phyloP scores from a whole-genome alignment of 2,888 invertebrate genomes.

The Miltochrista miniata region DNA sequence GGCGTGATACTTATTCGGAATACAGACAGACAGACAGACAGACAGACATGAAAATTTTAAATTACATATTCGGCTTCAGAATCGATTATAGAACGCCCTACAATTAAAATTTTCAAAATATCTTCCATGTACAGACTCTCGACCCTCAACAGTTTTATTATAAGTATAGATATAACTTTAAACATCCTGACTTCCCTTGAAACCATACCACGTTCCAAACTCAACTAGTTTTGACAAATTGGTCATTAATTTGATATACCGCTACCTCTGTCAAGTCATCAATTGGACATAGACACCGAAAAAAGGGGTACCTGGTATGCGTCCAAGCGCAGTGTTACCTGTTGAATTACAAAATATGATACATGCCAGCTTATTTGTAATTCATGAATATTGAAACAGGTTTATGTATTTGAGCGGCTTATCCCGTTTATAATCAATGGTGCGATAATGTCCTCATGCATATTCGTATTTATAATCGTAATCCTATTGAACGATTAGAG shows the following conservation, averaged over 20 bases:
- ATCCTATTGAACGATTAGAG: conserved; percentile 77
- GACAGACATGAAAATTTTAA: no score
- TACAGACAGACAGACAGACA: no score
- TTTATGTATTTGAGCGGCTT: conserved; percentile 49
- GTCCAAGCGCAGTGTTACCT: conserved; percentile 23
- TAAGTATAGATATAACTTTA: no score
- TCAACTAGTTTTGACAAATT: neutral
- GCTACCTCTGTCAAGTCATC: neutral
- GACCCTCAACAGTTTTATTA: no score
- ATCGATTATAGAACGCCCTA: no score
- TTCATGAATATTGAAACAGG: conserved; percentile 35
- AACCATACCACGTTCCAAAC: no score
- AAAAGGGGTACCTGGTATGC: conserved; percentile 15
- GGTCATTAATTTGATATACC: neutral
- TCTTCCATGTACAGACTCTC: no score
- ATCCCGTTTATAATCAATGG: conserved; percentile 72
- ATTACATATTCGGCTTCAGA: no score
- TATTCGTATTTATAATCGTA: conserved; percentile 73
- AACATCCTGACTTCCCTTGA: no score
- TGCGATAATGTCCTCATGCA: conserved; percentile 70
- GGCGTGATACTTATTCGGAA: no score
- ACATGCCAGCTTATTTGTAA: conserved; percentile 35
- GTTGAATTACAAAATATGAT: conserved; percentile 31
- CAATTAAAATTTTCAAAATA: no score
- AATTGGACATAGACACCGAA: neutral